Evolutionary conservation across 1,140 invertebrate species (phyloP).

Genomic region (Scylla paramamosain): DNA sequence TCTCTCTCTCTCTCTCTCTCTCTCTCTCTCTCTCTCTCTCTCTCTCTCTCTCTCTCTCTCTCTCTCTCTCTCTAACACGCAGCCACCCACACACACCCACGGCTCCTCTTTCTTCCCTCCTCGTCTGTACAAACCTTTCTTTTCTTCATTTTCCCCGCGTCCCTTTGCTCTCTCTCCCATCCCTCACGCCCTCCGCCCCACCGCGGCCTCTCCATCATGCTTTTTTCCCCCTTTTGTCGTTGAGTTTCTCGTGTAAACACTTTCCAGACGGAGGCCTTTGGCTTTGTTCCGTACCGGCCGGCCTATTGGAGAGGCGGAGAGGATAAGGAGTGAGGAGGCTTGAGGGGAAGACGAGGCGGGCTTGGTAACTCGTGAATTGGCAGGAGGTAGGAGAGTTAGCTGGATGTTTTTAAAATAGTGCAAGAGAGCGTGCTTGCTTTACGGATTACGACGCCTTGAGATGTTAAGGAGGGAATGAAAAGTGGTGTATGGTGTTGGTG

Average conservation of each 20-base stretch:
- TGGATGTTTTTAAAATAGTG: too few species aligned
- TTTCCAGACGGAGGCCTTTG: background rate
- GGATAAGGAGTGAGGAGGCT: background rate
- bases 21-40: too few species aligned
- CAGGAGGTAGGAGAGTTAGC: too few species aligned
- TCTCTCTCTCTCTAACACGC: too few species aligned
- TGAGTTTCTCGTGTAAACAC: slow-evolving; percentile 11
- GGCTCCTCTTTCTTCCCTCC: background rate
- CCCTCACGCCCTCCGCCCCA: background rate
- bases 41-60: too few species aligned
- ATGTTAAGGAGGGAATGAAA: too few species aligned
- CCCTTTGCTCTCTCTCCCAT: background rate
- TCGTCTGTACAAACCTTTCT: background rate
- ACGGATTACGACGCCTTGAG: too few species aligned
- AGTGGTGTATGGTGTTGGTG: too few species aligned
- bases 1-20: too few species aligned
- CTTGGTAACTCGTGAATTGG: too few species aligned
- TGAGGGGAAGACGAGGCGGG: background rate
- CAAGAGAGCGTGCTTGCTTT: too few species aligned
- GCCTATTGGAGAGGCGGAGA: background rate
- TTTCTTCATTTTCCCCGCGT: background rate
- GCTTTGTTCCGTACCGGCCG: background rate
- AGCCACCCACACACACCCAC: too few species aligned
- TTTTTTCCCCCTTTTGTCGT: background rate
- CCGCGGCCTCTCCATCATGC: background rate